Conservation (phyloP, 2,888 invertebrate genomes). For the Athripsodes cinereus region DNA sequence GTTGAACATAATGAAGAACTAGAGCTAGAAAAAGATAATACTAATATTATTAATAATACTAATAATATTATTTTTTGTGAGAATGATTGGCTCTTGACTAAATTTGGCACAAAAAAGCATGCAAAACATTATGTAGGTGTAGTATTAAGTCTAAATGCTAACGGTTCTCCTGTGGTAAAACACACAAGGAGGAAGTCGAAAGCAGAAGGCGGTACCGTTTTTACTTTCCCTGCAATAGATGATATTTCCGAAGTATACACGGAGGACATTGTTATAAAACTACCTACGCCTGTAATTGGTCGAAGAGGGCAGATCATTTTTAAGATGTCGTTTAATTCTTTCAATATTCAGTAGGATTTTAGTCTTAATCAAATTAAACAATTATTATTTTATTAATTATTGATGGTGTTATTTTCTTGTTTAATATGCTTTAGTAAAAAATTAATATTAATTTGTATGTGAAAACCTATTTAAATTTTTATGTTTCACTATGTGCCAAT, state of each 20-base stretch:
- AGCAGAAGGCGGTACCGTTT: slow-evolving; percentile 18
- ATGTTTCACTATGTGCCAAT: too few species aligned
- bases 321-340: slow-evolving; percentile 22
- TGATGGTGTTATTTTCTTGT: too few species aligned
- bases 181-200: slow-evolving; percentile 21
- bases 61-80: slow-evolving; percentile 8
- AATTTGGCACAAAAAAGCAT: too few species aligned
- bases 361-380: too few species aligned
- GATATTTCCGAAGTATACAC: slow-evolving; percentile 19
- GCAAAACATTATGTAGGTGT: too few species aligned
- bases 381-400: too few species aligned
- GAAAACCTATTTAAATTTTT: too few species aligned
- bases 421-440: too few species aligned
- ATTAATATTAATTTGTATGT: too few species aligned
- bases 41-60: too few species aligned
- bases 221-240: slow-evolving; percentile 17
- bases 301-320: slow-evolving; percentile 22
- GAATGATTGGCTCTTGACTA: slow-evolving; percentile 10
- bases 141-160: slow-evolving; percentile 16
- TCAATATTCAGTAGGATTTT: slow-evolving; percentile 13
- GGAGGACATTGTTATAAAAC: slow-evolving; percentile 19
- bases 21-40: slow-evolving; percentile 19
- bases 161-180: slow-evolving; percentile 20
- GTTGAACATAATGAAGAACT: slow-evolving; percentile 19
- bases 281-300: slow-evolving; percentile 18